Percentiles rank a stretch among this genome's conserved stretches.
Evolutionary conservation across 2,113 vertebrate genomes (phyloP).

Genomic region (Paraplagusia blochii): DNA sequence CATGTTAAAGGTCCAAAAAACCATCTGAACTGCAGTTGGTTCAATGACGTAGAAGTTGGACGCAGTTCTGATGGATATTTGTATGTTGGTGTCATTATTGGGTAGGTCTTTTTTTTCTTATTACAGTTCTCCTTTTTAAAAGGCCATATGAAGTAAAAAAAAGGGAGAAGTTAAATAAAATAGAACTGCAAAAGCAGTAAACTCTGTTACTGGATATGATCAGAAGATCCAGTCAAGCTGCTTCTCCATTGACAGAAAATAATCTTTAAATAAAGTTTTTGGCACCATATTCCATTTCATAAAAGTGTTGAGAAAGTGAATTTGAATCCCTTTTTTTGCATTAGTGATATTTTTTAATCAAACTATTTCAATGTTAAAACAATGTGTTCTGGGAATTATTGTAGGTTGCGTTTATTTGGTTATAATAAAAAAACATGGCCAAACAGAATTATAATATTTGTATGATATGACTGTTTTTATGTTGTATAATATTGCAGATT

Average conservation of each 20-base stretch:
- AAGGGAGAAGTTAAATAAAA: too few relatives aligned
- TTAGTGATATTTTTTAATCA: constrained; percentile 27
- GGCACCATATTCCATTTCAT: constrained; percentile 43
- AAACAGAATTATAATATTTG: neutral
- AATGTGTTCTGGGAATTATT: neutral
- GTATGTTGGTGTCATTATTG: too few relatives aligned
- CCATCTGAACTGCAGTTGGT: too few relatives aligned
- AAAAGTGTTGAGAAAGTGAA: constrained; percentile 58
- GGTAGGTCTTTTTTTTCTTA: too few relatives aligned
- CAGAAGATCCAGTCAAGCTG: constrained; percentile 52
- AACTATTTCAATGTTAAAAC: too few relatives aligned
- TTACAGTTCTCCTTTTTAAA: too few relatives aligned
- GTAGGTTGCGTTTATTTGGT: neutral
- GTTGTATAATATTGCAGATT: neutral
- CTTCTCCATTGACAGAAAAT: constrained; percentile 30
- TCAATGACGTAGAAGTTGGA: too few relatives aligned
- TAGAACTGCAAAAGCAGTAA: constrained; percentile 30
- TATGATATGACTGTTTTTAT: neutral
- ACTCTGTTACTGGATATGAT: constrained; percentile 55
- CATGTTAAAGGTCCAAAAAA: too few relatives aligned
- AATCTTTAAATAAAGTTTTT: constrained; percentile 45
- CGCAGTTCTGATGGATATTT: too few relatives aligned
- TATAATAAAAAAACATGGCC: neutral
- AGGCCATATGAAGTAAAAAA: too few relatives aligned
- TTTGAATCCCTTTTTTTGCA: constrained; percentile 47